A percentile compares a stretch with the other conserved stretches of the same genome.
These are phyloP conservation scores for Scaptomyza hsui DNA, from an alignment of 1,140 invertebrate genomes.

Conservation along the genomic window DNA sequence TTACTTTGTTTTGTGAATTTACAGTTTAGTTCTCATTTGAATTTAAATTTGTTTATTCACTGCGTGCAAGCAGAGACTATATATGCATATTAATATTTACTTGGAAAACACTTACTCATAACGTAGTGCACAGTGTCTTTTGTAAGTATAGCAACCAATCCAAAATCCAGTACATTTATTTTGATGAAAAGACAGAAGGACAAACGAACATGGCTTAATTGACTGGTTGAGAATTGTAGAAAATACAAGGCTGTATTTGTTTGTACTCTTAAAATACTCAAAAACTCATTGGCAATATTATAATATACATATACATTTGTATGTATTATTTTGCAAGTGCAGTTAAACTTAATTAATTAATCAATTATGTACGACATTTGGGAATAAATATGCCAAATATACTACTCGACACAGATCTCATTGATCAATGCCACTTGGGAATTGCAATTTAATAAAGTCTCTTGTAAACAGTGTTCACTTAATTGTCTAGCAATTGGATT, in stretches of 20 bases:
- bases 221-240: too few relatives aligned
- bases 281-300: too few relatives aligned
- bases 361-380: too few relatives aligned
- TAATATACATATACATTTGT: too few relatives aligned
- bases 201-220: too few relatives aligned
- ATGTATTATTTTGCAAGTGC: too few relatives aligned
- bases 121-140: neutral
- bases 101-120: neutral
- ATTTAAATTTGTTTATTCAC: slow-evolving; percentile 51
- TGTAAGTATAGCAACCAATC: neutral
- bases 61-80: slow-evolving; percentile 8
- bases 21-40: slow-evolving; percentile 38
- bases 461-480: neutral
- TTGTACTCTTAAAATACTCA: too few relatives aligned
- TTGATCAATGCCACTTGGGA: neutral
- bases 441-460: neutral
- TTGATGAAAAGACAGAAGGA: too few relatives aligned
- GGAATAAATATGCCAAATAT: neutral
- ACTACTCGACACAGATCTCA: neutral
- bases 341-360: too few relatives aligned
- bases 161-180: too few relatives aligned
- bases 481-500: neutral
- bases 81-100: slow-evolving; percentile 18
- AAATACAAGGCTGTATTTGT: too few relatives aligned
- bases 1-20: slow-evolving; percentile 28